Conservation (phyloP, 35 echinoderm and acorn worm species). For the Ophioderma brevispina region DNA sequence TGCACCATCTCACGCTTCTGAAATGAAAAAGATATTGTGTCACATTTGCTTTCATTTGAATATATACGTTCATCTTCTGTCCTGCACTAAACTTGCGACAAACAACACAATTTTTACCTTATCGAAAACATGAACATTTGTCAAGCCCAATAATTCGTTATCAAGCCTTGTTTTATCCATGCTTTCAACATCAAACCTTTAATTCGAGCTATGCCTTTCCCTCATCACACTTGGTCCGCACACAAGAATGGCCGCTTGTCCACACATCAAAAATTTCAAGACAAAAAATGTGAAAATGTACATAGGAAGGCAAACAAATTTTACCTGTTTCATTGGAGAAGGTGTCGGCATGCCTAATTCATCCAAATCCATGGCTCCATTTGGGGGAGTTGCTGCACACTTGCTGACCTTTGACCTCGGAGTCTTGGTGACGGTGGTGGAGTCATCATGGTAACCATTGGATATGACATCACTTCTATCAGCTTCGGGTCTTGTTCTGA, state of each 20-base stretch:
- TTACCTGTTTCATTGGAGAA: slow-evolving; percentile 41
- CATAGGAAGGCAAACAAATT: too few species aligned
- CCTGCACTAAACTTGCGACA: too few species aligned
- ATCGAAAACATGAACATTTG: not conserved
- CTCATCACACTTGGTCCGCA: too few species aligned
- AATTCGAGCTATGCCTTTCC: too few species aligned
- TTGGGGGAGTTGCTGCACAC: slow-evolving; percentile 41
- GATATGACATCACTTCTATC: not conserved
- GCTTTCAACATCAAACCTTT: too few species aligned
- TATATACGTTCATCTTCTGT: too few species aligned
- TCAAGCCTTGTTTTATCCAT: not conserved
- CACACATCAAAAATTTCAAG: too few species aligned
- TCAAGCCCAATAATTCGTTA: not conserved
- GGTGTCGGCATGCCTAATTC: slow-evolving; percentile 67
- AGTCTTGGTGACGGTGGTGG: not conserved
- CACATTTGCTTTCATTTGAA: too few species aligned
- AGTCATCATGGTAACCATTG: slow-evolving; percentile 41
- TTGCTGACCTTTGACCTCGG: not conserved
- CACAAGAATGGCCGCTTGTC: too few species aligned
- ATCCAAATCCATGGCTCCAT: slow-evolving; percentile 61
- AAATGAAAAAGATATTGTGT: not conserved
- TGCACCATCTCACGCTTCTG: slow-evolving; percentile 65
- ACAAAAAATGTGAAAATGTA: too few species aligned
- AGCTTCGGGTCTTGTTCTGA: too few species aligned
- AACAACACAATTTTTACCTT: not conserved